Evolutionary conservation across 2,113 vertebrate species (phyloP), one percentile per base, ranked within the genome.

Genomic region (Leptosomus discolor): DNA sequence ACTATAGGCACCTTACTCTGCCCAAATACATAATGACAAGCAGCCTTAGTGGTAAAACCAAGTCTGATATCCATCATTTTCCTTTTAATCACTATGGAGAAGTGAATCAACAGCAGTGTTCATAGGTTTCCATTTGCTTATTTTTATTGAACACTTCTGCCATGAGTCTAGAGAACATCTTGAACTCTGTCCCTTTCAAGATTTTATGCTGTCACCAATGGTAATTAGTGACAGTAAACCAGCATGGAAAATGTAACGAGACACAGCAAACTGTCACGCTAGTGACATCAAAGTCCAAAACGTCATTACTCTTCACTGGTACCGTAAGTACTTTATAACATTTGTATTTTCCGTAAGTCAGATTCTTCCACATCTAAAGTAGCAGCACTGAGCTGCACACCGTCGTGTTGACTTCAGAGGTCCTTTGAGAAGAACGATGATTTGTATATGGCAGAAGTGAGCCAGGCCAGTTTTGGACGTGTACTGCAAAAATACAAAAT

Each of bases 321-420:
- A 89, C 68, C 34, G 30, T 27, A 74, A 88, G n/a, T 48, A 43
- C 41, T 69, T 41, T 14, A 29, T 21, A 63, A 56, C 15, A 9
- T 15, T 51, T 64, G 26, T 57, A 53, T 81, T 94, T 97, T 92
- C 91, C 65, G 0, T 83, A 89, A 71, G 45, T 32, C 68, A 82
- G 8, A 20, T 65, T 69, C 37, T 76, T 64, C 65, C 70, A 65
- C 24, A 9, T 60, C 68, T 81, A 45, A 84, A 64, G 68, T 26
- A 67, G 77, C 41, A 83, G 82, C 67, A 74, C 0, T 1, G 58
- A 79, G 75, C 58, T 70, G n/a, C 60, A 39, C 0, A 0, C 20
- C 46, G n/a, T 26, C 19, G 27, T 54, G 17, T 23, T 50, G 21
- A 67, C 32, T 78, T 67, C 45, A 80, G 56, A 61, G 37, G 11